Base-by-base conservation (phyloP, 2,797 vertebrate species). In the Microchirus variegatus region DNA sequence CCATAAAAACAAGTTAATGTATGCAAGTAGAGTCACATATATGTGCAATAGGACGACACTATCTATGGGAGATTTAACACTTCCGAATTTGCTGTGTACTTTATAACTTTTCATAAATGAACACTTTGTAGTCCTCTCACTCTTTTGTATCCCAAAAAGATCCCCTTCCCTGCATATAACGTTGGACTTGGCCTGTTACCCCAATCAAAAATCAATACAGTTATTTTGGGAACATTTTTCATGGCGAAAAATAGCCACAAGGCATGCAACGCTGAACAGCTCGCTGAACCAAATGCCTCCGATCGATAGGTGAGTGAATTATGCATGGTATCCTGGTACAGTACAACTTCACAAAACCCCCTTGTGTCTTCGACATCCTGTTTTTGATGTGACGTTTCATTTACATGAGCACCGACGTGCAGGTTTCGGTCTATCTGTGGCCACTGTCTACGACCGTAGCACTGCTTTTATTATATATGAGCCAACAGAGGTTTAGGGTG, bases 241-340 rank as follows among this genome's bases (percentile, higher is more conserved):
- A 46, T 61, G 53, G 74, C 19, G 2, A 78, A 82, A 49, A 84
- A 84, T 78, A 82, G 80, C 75, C 60, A 59, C 67, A 55, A 75
- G 68, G 59, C 70, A 74, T 68, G 64, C 67, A 65, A 58, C 12
- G 44, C 63, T 10, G 40, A 81, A 81, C 74, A 77, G 67, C 78
- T 76, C 69, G 76, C 74, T 76, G 75, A 81, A 85, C 79, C 83
- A 75, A 86, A 84, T 70, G 79, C 77, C 73, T 78, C 57, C 10
- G 26, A 86, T 88, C 86, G 13, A 88, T 87, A 63, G 46, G 73
- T 83, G 75, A 69, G 69, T 88, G 73, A 90, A 87, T 88, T 80
- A 89, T 88, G 70, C 73, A 88, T 84, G 76, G 41, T 53, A 58
- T 72, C 58, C 63, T 63, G 64, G 68, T 82, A 73, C 78, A 77